Conservation (phyloP, 2,888 invertebrate species). For the Cataglyphis cursor region DNA sequence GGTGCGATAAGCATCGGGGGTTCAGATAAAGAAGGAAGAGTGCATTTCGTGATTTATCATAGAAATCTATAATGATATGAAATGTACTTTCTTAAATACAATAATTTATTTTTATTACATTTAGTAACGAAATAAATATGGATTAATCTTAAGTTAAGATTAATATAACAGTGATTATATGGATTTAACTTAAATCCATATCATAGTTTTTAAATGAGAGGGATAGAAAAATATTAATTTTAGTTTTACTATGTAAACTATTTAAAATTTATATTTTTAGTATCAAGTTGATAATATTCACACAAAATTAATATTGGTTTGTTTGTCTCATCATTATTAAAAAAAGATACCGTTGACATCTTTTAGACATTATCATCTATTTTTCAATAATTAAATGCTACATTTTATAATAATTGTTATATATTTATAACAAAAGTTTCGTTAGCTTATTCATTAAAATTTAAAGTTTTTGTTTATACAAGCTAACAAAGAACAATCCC, state of each 20-base stretch:
- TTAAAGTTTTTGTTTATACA: neutral
- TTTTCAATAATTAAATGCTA: neutral
- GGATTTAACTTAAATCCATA: neutral
- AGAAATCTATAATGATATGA: conserved; percentile 10
- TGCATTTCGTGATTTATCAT: conserved; percentile 40
- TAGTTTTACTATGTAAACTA: neutral
- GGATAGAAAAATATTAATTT: neutral
- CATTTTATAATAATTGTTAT: neutral
- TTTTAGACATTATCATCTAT: neutral
- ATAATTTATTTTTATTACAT: neutral
- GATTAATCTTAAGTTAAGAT: neutral
- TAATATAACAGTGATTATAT: neutral
- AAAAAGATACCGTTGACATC: neutral
- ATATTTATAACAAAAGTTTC: neutral
- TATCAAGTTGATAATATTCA: neutral
- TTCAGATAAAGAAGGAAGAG: conserved; percentile 27
- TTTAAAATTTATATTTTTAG: neutral
- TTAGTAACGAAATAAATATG: neutral
- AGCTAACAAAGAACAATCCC: neutral
- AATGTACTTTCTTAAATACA: conserved; percentile 27
- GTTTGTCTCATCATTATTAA: neutral
- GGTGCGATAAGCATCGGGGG: conserved; percentile 24
- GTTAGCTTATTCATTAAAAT: neutral
- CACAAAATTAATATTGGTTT: neutral
- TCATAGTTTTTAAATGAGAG: neutral